Evolutionary conservation across 2,797 vertebrate genomes (phyloP).

Genomic region (Helostoma temminkii): DNA sequence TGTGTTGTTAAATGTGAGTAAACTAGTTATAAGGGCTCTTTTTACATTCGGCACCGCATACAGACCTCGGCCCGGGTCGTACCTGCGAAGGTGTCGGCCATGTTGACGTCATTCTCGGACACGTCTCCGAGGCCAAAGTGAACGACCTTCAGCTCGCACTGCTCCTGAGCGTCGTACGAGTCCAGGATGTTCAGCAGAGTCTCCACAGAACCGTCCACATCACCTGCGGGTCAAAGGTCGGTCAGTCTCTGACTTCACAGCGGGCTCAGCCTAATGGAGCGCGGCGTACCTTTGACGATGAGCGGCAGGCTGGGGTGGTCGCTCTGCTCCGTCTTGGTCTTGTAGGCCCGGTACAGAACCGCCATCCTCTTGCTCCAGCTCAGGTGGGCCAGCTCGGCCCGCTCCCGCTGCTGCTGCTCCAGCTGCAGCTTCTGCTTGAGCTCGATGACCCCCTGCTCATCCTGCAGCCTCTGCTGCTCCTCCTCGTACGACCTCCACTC

Average conservation of each 20-base stretch:
- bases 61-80: background rate
- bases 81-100: conserved; percentile 92
- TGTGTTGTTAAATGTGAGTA: no score
- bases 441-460: conserved; percentile 85
- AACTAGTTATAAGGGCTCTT: no score
- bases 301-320: conserved; percentile 80
- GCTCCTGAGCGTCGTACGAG: conserved; percentile 88
- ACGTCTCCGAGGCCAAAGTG: conserved; percentile 94
- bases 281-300: conserved; percentile 90
- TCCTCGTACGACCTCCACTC: conserved; percentile 88
- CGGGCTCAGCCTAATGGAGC: background rate
- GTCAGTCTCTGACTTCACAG: background rate
- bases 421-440: conserved; percentile 87
- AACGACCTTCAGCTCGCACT: conserved; percentile 90
- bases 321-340: conserved; percentile 62
- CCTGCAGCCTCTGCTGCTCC: conserved; percentile 84
- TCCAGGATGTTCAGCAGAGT: conserved; percentile 90
- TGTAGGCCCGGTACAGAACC: conserved; percentile 81
- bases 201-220: conserved; percentile 95
- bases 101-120: conserved; percentile 90
- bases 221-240: conserved; percentile 80
- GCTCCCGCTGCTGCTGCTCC: conserved; percentile 81
- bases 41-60: no score
- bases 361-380: conserved; percentile 88
- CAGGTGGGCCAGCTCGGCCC: conserved; percentile 82